A percentile compares a stretch with the other conserved stretches of the same genome.
These are phyloP conservation scores for Cairina moschata DNA, from an alignment of 2,113 vertebrate species.

Conservation along the genomic window DNA sequence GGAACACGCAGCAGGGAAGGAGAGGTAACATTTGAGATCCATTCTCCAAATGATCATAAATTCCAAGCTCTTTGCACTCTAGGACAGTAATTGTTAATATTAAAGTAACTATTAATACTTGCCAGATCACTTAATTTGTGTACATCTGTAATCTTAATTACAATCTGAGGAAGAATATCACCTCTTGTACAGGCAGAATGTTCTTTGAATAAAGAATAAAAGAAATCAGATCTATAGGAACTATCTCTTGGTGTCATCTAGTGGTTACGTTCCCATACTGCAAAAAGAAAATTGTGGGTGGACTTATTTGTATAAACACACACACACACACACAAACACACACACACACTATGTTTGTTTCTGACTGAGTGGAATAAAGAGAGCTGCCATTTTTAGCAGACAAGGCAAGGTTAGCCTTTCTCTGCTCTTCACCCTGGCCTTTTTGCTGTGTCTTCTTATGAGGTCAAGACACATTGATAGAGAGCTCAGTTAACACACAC, in stretches of 20 bases:
- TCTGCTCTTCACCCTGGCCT: constrained; percentile 59
- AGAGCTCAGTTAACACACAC: constrained; percentile 68
- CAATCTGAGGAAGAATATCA: constrained; percentile 73
- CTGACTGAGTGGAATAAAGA: constrained; percentile 66
- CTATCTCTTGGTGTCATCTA: constrained; percentile 98
- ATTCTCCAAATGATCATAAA: constrained; percentile 46
- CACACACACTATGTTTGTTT: constrained; percentile 22
- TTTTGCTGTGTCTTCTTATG: constrained; percentile 70
- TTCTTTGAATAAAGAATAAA: constrained; percentile 64
- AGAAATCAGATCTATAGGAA: constrained; percentile 78
- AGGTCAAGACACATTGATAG: constrained; percentile 74
- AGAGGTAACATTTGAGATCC: constrained; percentile 39
- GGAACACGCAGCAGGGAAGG: not conserved
- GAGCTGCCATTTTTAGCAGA: constrained; percentile 73
- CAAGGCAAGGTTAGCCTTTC: constrained; percentile 58
- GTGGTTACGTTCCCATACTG: constrained; percentile 89
- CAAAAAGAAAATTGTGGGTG: constrained; percentile 72
- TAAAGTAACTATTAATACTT: constrained; percentile 69
- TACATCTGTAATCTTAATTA: constrained; percentile 76
- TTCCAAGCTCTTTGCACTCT: constrained; percentile 59
- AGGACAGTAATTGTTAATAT: constrained; percentile 71
- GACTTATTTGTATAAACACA: not conserved
- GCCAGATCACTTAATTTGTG: constrained; percentile 67
- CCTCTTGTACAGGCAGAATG: constrained; percentile 53
- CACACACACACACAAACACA: not conserved